Conservation (phyloP, 2,888 invertebrate genomes). For the Caenorhabditis drosophilae region DNA sequence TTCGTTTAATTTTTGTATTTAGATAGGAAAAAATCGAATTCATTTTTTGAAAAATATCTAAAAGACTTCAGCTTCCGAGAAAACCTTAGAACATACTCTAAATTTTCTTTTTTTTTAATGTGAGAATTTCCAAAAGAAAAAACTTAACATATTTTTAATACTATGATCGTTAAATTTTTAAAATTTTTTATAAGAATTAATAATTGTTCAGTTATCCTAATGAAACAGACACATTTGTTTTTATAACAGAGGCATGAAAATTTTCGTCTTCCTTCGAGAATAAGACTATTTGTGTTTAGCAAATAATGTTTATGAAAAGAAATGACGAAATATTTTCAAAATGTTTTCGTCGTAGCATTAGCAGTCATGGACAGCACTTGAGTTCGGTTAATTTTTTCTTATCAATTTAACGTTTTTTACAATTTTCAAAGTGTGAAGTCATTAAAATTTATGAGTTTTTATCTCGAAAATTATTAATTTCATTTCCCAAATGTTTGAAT, state of each 20-base stretch:
- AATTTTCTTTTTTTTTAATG: background rate
- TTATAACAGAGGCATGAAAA: too few relatives aligned
- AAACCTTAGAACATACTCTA: background rate
- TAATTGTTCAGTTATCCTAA: too few relatives aligned
- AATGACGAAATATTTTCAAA: background rate
- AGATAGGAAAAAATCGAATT: background rate
- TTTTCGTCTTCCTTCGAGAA: too few relatives aligned
- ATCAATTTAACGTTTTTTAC: too few relatives aligned
- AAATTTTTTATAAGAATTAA: too few relatives aligned
- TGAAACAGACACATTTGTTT: too few relatives aligned
- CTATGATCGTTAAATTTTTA: too few relatives aligned
- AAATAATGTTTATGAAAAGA: conserved; percentile 1
- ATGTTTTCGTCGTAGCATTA: background rate
- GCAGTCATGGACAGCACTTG: too few relatives aligned
- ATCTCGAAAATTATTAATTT: background rate
- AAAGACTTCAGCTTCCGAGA: conserved; percentile 4
- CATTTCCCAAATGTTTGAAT: background rate
- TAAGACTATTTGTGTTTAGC: conserved; percentile 2
- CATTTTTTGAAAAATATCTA: conserved; percentile 4
- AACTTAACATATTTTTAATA: too few relatives aligned
- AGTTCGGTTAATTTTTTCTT: too few relatives aligned
- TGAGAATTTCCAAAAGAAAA: background rate
- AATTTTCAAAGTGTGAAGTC: too few relatives aligned
- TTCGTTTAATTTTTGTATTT: conserved; percentile 9
- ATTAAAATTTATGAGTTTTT: too few relatives aligned